phyloP scores from a whole-genome alignment of 2,113 vertebrate genomes.

The Poeciliopsis prolifica region DNA sequence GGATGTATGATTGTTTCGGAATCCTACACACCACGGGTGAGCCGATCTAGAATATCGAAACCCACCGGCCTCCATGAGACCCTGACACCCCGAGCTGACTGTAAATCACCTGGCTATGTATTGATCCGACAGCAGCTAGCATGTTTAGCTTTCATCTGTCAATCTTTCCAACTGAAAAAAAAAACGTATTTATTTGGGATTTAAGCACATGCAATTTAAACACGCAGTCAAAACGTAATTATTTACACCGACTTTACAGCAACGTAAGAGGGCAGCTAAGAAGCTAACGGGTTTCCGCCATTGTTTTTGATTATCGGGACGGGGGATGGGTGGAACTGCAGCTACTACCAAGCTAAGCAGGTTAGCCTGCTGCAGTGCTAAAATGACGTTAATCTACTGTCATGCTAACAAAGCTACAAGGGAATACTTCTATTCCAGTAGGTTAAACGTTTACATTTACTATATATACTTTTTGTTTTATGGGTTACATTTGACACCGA shows the following conservation, averaged over 20 bases:
- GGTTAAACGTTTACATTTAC: rapidly evolving
- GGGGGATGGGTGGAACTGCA: slow-evolving; percentile 74
- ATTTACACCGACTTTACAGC: background rate
- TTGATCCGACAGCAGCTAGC: slow-evolving; percentile 9
- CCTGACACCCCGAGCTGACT: background rate
- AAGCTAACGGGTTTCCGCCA: slow-evolving; percentile 64
- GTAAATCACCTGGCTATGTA: slow-evolving; percentile 25
- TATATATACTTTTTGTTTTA: rapidly evolving
- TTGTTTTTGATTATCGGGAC: slow-evolving; percentile 75
- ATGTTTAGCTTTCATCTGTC: slow-evolving; percentile 20
- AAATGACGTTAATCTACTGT: slow-evolving; percentile 18
- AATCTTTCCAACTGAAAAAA: slow-evolving; percentile 16
- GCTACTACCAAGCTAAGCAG: slow-evolving; percentile 46
- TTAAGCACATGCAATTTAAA: background rate
- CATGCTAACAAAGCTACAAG: background rate
- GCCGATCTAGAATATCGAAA: background rate
- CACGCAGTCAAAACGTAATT: background rate
- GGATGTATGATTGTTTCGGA: slow-evolving; percentile 38
- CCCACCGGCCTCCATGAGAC: background rate
- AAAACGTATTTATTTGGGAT: background rate
- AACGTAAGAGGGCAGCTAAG: slow-evolving; percentile 12
- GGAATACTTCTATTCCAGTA: background rate
- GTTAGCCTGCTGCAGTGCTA: slow-evolving; percentile 51
- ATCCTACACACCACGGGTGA: background rate
- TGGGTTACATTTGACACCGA: background rate